Evolutionary conservation across 2,888 invertebrate genomes (phyloP), one percentile per base, ranked within the genome.

Genomic region (Dryobota labecula): DNA sequence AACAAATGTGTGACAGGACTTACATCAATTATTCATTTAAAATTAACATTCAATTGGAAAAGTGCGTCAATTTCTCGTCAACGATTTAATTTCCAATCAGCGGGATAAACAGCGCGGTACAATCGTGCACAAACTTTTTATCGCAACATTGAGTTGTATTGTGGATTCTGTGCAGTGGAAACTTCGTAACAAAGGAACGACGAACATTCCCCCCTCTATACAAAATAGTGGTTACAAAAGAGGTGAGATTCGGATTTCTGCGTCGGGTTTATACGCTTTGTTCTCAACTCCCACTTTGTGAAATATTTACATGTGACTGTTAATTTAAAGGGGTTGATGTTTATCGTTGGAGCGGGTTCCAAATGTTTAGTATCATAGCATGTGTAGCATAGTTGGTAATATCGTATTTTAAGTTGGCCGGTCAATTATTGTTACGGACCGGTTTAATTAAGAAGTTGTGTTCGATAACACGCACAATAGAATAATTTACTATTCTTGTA

Each of bases 301-400:
- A 77, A 77, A 78, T 84, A 84, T 74, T 69, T 65, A 72, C 62
- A 70, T 70, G 80, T 56, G 73, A 76, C 70, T 70, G 75, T 78
- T 83, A 74, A 81, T 83, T 82, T 68, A 83, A 65, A 75, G 65
- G 82, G 80, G 79, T 70, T 78, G 70, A 75, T 80, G 80, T 65
- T 80, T 80, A 83, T 82, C 76, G 76, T 47, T 67, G 11, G 45
- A 43, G 49, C 27, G 51, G 38, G 54, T 43, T 63, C 63, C 61
- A 33, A 81, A 78, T 81, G 45, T 68, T 70, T 68, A 62, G 58
- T 45, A 73, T 61, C 62, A 30, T n/a, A 61, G 30, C 45, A 65
- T 61, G n/a, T 74, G 65, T 62, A 57, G 51, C 18, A 58, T 65
- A 57, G 51, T 72, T 18, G 60, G 62, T 60, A 63, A 67, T 81